Conservation (phyloP, 2,113 vertebrate genomes). For the Brienomyrus brachyistius region DNA sequence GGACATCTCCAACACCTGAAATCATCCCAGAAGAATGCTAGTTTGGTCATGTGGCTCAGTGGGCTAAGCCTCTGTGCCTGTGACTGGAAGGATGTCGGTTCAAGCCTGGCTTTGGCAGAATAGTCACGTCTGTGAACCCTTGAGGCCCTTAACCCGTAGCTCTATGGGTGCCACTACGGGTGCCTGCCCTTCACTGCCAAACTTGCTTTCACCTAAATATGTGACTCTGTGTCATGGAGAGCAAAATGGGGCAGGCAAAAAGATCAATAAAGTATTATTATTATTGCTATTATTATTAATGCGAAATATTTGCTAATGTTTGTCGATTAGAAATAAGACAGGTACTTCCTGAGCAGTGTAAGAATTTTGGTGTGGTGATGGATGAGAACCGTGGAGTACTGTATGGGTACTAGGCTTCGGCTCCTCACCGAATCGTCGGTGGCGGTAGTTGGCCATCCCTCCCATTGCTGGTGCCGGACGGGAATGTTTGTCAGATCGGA, state of each 20-base stretch:
- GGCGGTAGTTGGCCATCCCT: constrained; percentile 88
- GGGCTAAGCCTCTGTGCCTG: neutral
- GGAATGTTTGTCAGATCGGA: constrained; percentile 97
- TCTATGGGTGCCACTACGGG: neutral
- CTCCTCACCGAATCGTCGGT: constrained; percentile 83
- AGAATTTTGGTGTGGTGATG: neutral
- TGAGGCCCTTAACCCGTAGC: neutral
- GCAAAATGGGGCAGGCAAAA: neutral
- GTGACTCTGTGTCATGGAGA: neutral
- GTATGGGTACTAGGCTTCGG: neutral
- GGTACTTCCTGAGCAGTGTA: neutral
- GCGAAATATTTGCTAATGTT: neutral
- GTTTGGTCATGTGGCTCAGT: neutral
- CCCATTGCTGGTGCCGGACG: constrained; percentile 93
- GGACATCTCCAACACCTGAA: neutral
- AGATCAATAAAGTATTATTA: neutral
- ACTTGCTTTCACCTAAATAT: neutral
- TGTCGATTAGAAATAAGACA: neutral
- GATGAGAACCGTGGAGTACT: neutral
- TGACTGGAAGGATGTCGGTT: neutral
- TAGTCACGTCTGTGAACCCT: neutral
- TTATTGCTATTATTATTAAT: neutral
- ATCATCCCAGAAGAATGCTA: neutral
- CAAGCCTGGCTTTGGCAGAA: neutral
- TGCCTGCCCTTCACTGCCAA: neutral